Percentiles rank a stretch among this genome's conserved stretches.
These are phyloP conservation scores for Prietella phreatophila DNA, from an alignment of 2,113 vertebrate species.

Conservation along the genomic window DNA sequence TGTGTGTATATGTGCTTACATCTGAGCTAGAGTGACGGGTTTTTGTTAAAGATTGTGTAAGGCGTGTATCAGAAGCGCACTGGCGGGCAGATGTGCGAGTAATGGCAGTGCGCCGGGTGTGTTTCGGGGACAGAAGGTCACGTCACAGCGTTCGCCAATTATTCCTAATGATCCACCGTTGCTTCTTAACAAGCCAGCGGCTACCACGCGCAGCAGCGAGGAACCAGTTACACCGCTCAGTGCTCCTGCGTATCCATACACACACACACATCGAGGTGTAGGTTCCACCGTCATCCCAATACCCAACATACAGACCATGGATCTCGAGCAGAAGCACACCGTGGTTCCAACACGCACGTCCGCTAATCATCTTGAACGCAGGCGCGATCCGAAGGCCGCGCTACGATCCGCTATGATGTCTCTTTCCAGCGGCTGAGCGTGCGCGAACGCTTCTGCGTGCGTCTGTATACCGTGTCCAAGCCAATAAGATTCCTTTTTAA, in stretches of 20 bases:
- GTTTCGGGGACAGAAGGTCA: neutral
- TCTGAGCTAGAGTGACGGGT: neutral
- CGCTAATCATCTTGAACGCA: constrained; percentile 59
- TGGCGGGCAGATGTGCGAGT: neutral
- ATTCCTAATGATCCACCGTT: constrained; percentile 50
- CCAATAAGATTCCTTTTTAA: neutral
- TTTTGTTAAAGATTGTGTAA: neutral
- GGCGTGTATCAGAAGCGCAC: neutral
- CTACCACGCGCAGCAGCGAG: constrained; percentile 10
- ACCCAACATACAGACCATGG: neutral
- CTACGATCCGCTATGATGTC: constrained; percentile 20
- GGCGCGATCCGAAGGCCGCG: constrained; percentile 55
- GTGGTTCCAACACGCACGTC: constrained; percentile 36
- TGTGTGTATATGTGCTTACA: neutral
- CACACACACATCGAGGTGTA: neutral
- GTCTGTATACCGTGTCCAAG: neutral
- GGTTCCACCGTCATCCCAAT: neutral
- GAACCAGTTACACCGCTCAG: neutral
- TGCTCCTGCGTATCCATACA: neutral
- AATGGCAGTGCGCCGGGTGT: neutral
- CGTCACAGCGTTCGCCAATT: constrained; percentile 50
- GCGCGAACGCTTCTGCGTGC: neutral
- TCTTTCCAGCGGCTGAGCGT: neutral
- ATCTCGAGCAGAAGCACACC: constrained; percentile 32
- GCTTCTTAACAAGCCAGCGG: constrained; percentile 51